Conservation (phyloP, 64 coral and sea anemone genomes). For the Pocillopora verrucosa region DNA sequence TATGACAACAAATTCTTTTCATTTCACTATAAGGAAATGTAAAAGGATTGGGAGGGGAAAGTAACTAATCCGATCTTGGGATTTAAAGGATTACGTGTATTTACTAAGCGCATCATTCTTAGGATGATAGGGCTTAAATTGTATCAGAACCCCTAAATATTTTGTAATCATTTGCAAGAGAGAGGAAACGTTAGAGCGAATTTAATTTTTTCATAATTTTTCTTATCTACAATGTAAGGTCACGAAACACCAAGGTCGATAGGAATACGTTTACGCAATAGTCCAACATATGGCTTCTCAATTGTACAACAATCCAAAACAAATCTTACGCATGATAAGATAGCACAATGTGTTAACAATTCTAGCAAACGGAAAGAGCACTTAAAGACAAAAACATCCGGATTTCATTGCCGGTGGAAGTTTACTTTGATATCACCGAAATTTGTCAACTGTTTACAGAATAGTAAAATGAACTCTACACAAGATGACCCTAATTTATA, state of each 20-base stretch:
- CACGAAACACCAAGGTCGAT: neutral
- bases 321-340: neutral
- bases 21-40: too few species aligned
- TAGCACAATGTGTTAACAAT: neutral
- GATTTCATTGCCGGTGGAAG: neutral
- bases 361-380: neutral
- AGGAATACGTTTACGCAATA: neutral
- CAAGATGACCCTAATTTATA: neutral
- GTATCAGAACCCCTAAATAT: too few species aligned
- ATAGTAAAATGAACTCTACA: neutral
- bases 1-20: too few species aligned
- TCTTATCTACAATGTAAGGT: too few species aligned
- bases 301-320: neutral
- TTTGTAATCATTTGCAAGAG: too few species aligned
- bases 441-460: neutral
- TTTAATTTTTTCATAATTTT: too few species aligned
- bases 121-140: too few species aligned
- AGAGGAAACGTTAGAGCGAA: too few species aligned
- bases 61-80: too few species aligned
- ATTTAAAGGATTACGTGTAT: too few species aligned
- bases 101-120: too few species aligned
- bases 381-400: neutral
- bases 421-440: slow-evolving; percentile 7
- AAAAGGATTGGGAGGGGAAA: too few species aligned
- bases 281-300: neutral